Percentiles rank a stretch among this genome's conserved stretches.
Evolutionary conservation across 2,797 vertebrate genomes (phyloP).

Genomic region (Tragelaphus oryx): DNA sequence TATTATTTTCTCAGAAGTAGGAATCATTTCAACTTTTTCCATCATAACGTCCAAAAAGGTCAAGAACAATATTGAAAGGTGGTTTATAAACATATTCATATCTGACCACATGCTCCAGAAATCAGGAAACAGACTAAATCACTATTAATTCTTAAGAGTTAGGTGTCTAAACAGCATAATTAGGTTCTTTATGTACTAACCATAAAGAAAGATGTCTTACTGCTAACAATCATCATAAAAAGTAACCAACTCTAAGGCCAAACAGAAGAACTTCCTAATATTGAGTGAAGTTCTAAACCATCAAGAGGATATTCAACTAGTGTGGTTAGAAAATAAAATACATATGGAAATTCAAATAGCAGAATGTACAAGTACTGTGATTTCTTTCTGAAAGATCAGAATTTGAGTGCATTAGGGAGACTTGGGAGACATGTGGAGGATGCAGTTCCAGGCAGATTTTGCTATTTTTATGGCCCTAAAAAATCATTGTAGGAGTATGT

Average conservation of each 20-base stretch:
- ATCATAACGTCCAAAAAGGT: neutral
- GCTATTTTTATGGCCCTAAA: constrained; percentile 51
- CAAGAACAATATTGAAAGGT: constrained; percentile 14
- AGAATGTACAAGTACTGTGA: neutral
- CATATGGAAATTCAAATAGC: neutral
- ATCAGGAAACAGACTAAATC: neutral
- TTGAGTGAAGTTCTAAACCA: neutral
- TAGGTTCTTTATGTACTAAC: constrained; percentile 26
- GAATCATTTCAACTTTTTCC: neutral
- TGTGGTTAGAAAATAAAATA: neutral
- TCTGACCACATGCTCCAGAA: constrained; percentile 12
- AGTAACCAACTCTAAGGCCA: neutral
- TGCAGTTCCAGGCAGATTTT: neutral
- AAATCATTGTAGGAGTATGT: constrained; percentile 49
- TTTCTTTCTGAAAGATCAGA: constrained; percentile 18
- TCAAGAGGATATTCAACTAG: neutral
- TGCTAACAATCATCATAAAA: constrained; percentile 51
- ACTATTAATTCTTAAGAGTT: constrained; percentile 8
- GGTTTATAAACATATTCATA: neutral
- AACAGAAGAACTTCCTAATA: constrained; percentile 18
- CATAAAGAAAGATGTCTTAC: constrained; percentile 33
- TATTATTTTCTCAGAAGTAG: constrained; percentile 6
- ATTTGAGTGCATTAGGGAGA: neutral
- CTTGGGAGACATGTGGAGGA: neutral
- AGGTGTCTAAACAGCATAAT: constrained; percentile 15